Evolutionary conservation across 2,888 invertebrate genomes (phyloP), one percentile per base, ranked within the genome.

Genomic region (Oligia fasciuncula): DNA sequence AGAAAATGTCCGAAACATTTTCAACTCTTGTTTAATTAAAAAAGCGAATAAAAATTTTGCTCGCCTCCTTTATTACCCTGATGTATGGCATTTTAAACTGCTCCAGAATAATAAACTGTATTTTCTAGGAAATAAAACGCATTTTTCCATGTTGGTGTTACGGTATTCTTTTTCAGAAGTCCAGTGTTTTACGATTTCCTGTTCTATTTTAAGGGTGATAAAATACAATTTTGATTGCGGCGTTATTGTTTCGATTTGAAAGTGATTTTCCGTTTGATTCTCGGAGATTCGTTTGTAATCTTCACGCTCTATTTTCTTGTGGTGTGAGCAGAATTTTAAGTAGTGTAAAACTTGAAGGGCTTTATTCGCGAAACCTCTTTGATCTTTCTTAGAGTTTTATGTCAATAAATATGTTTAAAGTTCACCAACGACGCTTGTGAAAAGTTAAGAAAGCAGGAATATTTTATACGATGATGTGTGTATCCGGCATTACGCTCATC

Each of bases 21-120:
- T 91, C 90, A 46, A 77, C 77, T 90, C 91, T 94, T 95, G 96
- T 96, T 96, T 96, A 96, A 96, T 96, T 96, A 96, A 96, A 96
- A 96, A 95, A 93, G 93, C 93, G 94, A 95, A 96, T 96, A 96
- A 96, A 96, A 95, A 95, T 94, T 86, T 85, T 51, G 93, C 93
- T 93, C 74, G 76, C 73, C 93, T 93, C 91, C 91, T 96, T 96
- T 96, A 96, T 96, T 94, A 93, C 92, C 94, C 95, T 89, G 96
- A 96, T 96, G 94, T 94, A 96, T 95, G 91, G 90, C 91, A 90
- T 89, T 90, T 89, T 91, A 86, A 85, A 85, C 81, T 77, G 75
- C 62, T 68, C 80, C 57, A 78, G 84, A 77, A 92, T 91, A 92
- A 91, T 87, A 89, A 89, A 91, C 93, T 83, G 81, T 92, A 86